Percentiles rank a stretch among this genome's conserved stretches.
phyloP scores from a whole-genome alignment of 2,888 invertebrate species.

The Fragum sueziense region DNA sequence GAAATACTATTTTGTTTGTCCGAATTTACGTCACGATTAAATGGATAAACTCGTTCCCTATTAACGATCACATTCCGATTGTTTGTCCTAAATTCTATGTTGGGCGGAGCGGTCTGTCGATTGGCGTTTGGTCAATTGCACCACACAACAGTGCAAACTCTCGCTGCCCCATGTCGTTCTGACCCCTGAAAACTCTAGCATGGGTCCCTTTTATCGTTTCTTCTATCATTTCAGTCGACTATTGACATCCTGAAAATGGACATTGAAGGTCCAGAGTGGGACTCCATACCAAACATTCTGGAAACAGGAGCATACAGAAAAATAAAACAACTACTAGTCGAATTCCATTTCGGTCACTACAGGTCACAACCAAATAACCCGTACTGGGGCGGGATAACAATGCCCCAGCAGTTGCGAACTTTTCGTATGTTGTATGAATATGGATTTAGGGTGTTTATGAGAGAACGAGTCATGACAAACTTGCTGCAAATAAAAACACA shows the following conservation, averaged over 20 bases:
- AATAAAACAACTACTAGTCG: neutral
- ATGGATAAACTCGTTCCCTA: no score
- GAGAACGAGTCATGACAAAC: neutral
- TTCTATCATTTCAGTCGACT: neutral
- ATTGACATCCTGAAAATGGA: neutral
- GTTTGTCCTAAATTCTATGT: no score
- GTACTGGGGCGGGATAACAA: neutral
- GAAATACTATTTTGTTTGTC: no score
- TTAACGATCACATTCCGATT: no score
- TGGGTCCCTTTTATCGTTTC: no score
- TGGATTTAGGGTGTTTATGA: slow-evolving; percentile 2
- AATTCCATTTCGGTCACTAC: neutral
- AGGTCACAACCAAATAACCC: neutral
- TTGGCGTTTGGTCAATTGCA: no score
- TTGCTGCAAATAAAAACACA: neutral
- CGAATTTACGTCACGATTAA: no score
- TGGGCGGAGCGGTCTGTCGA: no score
- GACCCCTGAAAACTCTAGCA: no score
- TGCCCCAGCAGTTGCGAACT: neutral
- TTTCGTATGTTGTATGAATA: neutral
- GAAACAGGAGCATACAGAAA: neutral
- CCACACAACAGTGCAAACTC: no score
- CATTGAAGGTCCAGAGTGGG: neutral
- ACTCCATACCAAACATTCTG: neutral
- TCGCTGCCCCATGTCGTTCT: no score